Base-by-base conservation (phyloP, 2,888 invertebrate genomes). In the Pteria penguin region DNA sequence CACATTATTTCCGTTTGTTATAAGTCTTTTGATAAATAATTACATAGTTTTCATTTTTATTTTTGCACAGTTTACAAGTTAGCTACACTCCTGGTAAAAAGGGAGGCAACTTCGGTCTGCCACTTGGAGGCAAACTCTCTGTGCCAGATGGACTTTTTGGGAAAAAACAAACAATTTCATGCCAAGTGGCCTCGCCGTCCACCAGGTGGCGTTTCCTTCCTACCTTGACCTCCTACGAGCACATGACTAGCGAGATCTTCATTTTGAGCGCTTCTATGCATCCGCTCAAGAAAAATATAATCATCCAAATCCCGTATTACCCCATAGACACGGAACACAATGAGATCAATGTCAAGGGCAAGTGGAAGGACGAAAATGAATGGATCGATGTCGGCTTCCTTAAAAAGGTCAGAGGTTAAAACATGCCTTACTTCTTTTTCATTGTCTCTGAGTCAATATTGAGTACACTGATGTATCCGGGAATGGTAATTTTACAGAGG, bases 71-170 rank as follows among this genome's bases (percentile, higher is more conserved):
- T 72, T 76, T 86, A 18, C 85, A 85, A 69, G 83, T 82, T 4
- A 84, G 77, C 55, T 86, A 86, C 73, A 67, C 83, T 11, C 90
- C 90, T 0, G 90, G 90, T 1, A 88, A 88, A 61, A 88, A 86
- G 70, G 90, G 90, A 26, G 91, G 90, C n/a, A 84, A 84, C 68
- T 90, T 87, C 71, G 84, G 83, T 29, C 83, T 91, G 5, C 90
- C 90, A 1, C 84, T 89, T 27, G 90, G 89, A 14, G 91, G 89
- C 18, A 85, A 87, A 66, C 77, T 91, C 27, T 82, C 82, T 14
- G 80, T 91, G 14, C 89, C 88, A 14, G 85, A 87, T 26, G 87
- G 88, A 0, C 55, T 84, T 3, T 85, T 88, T 67, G 81, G 81
- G 58, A 90, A 88, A 81, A 89, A 87, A 55, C 90, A 91, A 76